Evolutionary conservation across 2,797 vertebrate genomes (phyloP), one percentile per base, ranked within the genome.

Genomic region (Dendrocincla fuliginosa): DNA sequence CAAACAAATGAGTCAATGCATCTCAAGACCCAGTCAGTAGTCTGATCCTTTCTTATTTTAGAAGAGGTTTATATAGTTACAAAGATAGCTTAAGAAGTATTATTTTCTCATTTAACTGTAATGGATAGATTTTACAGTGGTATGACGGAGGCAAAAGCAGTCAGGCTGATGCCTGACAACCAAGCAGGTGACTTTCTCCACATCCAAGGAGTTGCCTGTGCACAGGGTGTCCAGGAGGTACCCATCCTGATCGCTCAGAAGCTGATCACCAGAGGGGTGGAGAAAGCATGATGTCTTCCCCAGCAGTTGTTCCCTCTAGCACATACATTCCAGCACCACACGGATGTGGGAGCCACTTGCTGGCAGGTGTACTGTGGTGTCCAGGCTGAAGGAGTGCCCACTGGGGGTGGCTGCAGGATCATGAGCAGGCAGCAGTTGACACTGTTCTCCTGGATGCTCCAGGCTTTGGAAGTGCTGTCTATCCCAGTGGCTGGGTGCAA

Each of bases 111-210:
- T 52, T 61, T 60, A 61, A 52, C 7, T 37, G 15, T 32, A 52
- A 39, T 23, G 11, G 6, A 32, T 16, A 53, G 9, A 32, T 39
- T 53, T 47, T n/a, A 53, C 11, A 67, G 53, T 13, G 30, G 4
- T 1, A 10, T 0, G 24, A 77, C 5, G 35, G 6, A 12, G 64
- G 57, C 32, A 82, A 17, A 39, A 11, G 28, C 28, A 12, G 23
- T 49, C 79, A 82, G 33, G 68, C 68, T 0, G 4, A n/a, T 16
- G 3, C 6, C n/a, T n/a, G n/a, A n/a, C n/a, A n/a, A n/a, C 10
- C 33, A 30, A 76, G 50, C 0, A 0, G 15, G 5, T 0, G 1
- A 64, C 3, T 57, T 76, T 52, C 5, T 76, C 4, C 25, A 16
- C 1, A 0, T 81, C 33, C 8, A 89, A 24, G 32, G 1, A 75